Base-by-base conservation (phyloP, 2,888 invertebrate genomes). In the Caenorhabditis sulstoni region DNA sequence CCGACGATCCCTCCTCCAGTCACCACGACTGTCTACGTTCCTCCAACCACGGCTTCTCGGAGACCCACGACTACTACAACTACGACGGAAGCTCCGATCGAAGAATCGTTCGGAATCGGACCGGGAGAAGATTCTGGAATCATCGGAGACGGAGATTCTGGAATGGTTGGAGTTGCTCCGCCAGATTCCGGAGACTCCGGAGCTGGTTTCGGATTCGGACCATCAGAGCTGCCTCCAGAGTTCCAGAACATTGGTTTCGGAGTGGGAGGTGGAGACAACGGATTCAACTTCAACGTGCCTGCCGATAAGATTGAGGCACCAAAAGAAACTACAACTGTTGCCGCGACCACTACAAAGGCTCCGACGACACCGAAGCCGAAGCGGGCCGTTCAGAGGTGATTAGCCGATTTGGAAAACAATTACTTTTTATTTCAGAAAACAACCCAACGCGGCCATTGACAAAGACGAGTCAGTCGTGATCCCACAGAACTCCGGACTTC, bases 401-500 rank as follows among this genome's bases (percentile, higher is more conserved):
- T 7, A 29, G 4, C 29, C 4, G 29, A 50, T 29, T 16, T 29
- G 29, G 29, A 9, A 18, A 37, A 0, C 14, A 3, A 12, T 29
- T 14, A 12, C 20, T 23, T 11, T 9, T 41, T 0, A 55, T 68
- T 79, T 14, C 64, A 83, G 84, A 67, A 84, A 84, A 59, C 84
- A 79, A 58, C 82, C 84, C 20, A 80, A 79, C 18, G 70, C 75
- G 12, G 76, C 66, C 0, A 50, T 80, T n/a, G 82, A 75, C 44
- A 79, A 81, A 35, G 82, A 82, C 53, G 79, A 76, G 7, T 58
- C 70, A 3, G 81, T 58, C 14, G 82, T 88, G 22, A 88, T 89
- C 39, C 89, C 89, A 52, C 86, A 88, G 64, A 88, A 89, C 66
- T 89, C 89, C 5, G 89, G 89, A 9, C 85, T 89, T 3, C 83